A percentile compares a stretch with the other conserved stretches of the same genome.
Evolutionary conservation across 2,888 invertebrate species (phyloP).

Genomic region (Hypomecis punctinalis): DNA sequence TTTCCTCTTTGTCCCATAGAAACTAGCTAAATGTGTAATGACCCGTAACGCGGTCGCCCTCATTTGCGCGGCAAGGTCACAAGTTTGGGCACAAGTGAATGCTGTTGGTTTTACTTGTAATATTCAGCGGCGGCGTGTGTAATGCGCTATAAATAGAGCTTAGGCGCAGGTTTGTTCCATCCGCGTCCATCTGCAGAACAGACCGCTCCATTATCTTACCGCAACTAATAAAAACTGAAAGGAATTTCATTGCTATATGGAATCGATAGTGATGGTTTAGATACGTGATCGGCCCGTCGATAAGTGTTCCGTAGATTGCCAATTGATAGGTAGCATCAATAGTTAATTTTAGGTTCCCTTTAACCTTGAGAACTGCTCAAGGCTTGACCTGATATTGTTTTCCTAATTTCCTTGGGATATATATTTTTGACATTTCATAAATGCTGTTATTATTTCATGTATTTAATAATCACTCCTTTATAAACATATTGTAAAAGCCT

Average conservation of each 20-base stretch:
- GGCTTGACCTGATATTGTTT: too few species aligned
- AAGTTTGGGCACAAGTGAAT: constrained; percentile 57
- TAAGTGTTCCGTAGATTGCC: constrained; percentile 10
- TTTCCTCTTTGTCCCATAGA: constrained; percentile 16
- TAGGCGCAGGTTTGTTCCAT: constrained; percentile 68
- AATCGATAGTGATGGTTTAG: constrained; percentile 47
- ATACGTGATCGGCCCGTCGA: constrained; percentile 24
- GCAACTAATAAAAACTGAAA: constrained; percentile 79
- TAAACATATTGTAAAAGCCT: too few species aligned
- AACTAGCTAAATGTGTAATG: constrained; percentile 35
- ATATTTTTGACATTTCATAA: too few species aligned
- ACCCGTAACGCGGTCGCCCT: constrained; percentile 35
- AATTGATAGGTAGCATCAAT: background rate
- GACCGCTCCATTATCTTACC: constrained; percentile 78
- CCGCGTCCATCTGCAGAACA: constrained; percentile 71
- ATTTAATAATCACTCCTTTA: too few species aligned
- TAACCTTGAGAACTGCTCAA: background rate
- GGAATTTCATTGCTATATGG: constrained; percentile 65
- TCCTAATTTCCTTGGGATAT: too few species aligned
- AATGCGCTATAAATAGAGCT: constrained; percentile 78
- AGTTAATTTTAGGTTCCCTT: background rate
- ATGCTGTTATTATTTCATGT: too few species aligned
- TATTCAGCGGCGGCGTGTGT: constrained; percentile 74
- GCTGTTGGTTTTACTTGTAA: constrained; percentile 72
- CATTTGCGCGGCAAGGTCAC: constrained; percentile 41